Percentiles rank a stretch among this genome's conserved stretches.
These are phyloP conservation scores for Spisula solida DNA, from an alignment of 2,888 invertebrate genomes.

Conservation along the genomic window DNA sequence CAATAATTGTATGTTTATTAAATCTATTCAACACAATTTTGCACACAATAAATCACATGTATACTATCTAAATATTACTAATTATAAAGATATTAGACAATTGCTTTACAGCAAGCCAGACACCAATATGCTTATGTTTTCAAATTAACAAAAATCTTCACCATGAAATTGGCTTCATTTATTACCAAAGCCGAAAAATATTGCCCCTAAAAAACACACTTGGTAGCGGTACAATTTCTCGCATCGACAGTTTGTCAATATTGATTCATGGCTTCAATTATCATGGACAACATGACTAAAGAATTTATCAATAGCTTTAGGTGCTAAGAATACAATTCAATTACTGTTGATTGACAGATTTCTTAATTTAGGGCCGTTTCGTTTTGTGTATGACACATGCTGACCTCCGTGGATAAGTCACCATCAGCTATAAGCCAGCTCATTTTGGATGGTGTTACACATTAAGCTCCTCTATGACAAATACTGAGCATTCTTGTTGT, in stretches of 20 bases:
- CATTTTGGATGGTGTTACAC: background rate
- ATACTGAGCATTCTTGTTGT: background rate
- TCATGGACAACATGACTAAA: slow-evolving; percentile 50
- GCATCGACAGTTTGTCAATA: slow-evolving; percentile 28
- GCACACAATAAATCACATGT: too few relatives aligned
- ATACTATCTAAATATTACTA: too few relatives aligned
- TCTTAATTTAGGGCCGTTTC: slow-evolving; percentile 51
- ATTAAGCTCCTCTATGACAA: background rate
- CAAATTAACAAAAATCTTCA: background rate
- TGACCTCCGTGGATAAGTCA: slow-evolving; percentile 56
- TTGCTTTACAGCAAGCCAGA: too few relatives aligned
- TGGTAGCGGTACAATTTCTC: background rate
- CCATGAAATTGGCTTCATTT: background rate
- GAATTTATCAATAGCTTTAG: slow-evolving; percentile 59
- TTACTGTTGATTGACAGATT: slow-evolving; percentile 59
- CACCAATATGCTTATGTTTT: background rate
- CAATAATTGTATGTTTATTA: too few relatives aligned
- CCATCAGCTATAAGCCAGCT: background rate
- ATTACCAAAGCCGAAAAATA: background rate
- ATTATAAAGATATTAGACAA: too few relatives aligned
- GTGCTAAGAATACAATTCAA: slow-evolving; percentile 57
- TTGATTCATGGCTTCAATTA: slow-evolving; percentile 40
- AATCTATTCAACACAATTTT: too few relatives aligned
- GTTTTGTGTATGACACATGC: slow-evolving; percentile 57
- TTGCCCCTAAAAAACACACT: background rate